phyloP scores from a whole-genome alignment of 2,113 vertebrate species.

The Podiceps cristatus region DNA sequence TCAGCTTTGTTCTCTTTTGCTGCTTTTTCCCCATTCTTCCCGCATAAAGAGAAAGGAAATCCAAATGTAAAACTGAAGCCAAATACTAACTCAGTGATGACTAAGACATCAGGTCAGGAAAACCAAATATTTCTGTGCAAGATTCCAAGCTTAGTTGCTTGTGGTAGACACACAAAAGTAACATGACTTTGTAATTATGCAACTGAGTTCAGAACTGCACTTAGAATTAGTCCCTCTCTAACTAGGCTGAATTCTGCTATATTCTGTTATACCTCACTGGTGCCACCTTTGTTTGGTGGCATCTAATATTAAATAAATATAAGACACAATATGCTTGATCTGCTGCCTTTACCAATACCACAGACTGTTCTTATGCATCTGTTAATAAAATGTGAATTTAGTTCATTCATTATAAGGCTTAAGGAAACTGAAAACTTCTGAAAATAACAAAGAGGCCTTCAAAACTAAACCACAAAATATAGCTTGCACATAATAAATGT shows the following conservation, averaged over 20 bases:
- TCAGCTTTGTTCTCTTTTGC: background rate
- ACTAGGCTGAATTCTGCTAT: background rate
- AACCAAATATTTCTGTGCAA: background rate
- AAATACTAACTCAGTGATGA: background rate
- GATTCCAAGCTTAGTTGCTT: background rate
- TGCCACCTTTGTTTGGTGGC: background rate
- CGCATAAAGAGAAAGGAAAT: background rate
- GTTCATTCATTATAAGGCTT: background rate
- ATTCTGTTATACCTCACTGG: background rate
- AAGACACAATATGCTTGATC: background rate
- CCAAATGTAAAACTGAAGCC: background rate
- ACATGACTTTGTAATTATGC: background rate
- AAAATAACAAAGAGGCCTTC: background rate
- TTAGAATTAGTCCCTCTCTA: background rate
- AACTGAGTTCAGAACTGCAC: background rate
- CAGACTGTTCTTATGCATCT: background rate
- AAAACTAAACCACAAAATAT: background rate
- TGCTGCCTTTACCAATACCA: background rate
- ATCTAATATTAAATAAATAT: background rate
- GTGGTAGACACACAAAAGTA: background rate
- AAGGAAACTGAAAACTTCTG: background rate
- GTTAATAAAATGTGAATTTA: background rate
- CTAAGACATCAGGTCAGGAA: background rate
- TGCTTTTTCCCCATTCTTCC: background rate
- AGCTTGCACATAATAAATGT: fast-evolving